Evolutionary conservation across 2,113 vertebrate species (phyloP), one percentile per base, ranked within the genome.

Genomic region (Cyprinus carpio): DNA sequence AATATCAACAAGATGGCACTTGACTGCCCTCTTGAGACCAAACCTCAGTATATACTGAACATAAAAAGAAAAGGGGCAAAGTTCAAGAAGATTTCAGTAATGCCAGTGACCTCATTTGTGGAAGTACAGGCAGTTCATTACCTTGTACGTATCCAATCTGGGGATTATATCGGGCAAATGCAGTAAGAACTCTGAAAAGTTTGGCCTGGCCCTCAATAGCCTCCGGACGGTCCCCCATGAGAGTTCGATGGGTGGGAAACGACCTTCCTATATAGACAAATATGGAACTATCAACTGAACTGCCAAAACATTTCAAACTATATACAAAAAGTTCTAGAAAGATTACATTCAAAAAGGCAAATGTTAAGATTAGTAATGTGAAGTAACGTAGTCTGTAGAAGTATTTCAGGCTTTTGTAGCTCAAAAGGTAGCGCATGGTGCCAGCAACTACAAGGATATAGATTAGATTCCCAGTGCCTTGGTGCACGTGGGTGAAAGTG

Each of bases 161-260:
- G 1, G 93, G 92, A 81, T 91, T 94, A 88, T 94, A 94, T 81
- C 25, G 92, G 29, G 93, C 92, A 0, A 91, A 94, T 12, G 92
- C 94, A 0, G 91, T 89, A 82, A 95, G 92, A 81, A 94, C 92
- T 49, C 94, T 75, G 88, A 95, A 95, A 60, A 95, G 93, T 86
- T 93, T 94, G 8, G 94, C 93, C 82, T 94, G 94, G 31, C 94
- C 93, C 88, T 95, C 94, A 1, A 94, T 94, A 81, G 93, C 93
- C 71, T 95, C 94, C 9, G 93, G 91, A 20, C 90, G 92, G 16
- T 94, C 92, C 18, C 93, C 94, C 94, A 93, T 94, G 64, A 95
- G 87, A n/a, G 93, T 93, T 3, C 91, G 91, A 80, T 95, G 94
- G 4, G 93, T 94, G 1, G 94, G 95, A 81, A 95, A 95, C 4